phyloP scores from a whole-genome alignment of 1,140 invertebrate genomes.

The Cryptotermes secundus region DNA sequence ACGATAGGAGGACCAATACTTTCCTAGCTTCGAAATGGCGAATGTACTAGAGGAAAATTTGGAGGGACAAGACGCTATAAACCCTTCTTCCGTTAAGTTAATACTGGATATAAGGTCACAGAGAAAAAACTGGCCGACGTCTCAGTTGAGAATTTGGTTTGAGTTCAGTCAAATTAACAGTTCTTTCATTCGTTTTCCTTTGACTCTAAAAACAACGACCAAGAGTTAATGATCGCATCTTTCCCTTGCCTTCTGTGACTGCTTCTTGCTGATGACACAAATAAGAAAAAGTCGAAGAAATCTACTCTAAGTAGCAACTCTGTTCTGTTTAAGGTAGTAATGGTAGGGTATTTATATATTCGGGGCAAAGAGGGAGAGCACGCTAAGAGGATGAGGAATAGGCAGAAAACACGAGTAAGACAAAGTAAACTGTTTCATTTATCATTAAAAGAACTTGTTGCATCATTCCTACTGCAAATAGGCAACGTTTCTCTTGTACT shows the following conservation, averaged over 20 bases:
- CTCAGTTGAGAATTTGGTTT: neutral
- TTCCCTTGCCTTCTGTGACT: neutral
- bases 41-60: too few relatives aligned
- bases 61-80: too few relatives aligned
- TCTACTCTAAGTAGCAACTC: neutral
- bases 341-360: neutral
- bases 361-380: neutral
- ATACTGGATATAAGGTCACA: neutral
- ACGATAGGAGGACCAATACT: too few relatives aligned
- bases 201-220: neutral
- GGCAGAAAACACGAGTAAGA: neutral
- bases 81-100: too few relatives aligned
- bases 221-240: conserved; percentile 1
- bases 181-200: neutral
- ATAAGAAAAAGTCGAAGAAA: neutral
- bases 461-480: neutral
- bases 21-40: too few relatives aligned
- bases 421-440: neutral
- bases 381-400: neutral
- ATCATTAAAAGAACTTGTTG: conserved; percentile 17
- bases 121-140: neutral
- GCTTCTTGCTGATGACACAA: neutral
- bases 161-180: neutral
- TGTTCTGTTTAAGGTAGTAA: neutral
- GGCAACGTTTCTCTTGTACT: too few relatives aligned